These are phyloP conservation scores for Onychostruthus taczanowskii DNA, from an alignment of 2,113 vertebrate genomes.

Conservation along the genomic window DNA sequence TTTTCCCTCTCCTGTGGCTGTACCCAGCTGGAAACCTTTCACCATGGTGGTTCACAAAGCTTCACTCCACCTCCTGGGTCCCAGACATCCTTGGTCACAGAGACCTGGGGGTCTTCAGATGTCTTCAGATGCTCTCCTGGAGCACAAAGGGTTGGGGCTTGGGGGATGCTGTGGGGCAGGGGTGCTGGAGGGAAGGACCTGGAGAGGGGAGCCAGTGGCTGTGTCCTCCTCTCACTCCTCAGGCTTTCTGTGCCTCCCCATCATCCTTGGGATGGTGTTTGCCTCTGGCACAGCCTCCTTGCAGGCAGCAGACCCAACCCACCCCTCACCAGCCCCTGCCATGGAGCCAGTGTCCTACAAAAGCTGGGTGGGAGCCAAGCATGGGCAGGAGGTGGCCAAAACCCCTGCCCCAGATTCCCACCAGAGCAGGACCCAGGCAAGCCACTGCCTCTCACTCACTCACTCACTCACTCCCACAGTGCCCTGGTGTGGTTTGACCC, in stretches of 20 bases:
- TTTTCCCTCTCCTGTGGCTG: not conserved
- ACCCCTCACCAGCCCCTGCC: fast-evolving
- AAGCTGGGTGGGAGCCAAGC: not conserved
- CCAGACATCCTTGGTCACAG: not conserved
- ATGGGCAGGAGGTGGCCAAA: not conserved
- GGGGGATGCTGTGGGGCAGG: not conserved
- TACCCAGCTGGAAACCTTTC: not conserved
- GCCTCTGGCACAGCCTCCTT: not conserved
- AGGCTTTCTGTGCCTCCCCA: not conserved
- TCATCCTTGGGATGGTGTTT: not conserved
- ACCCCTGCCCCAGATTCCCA: not conserved
- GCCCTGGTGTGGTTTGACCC: not conserved
- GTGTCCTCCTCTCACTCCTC: not conserved
- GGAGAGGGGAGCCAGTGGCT: not conserved
- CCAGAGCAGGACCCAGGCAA: not conserved
- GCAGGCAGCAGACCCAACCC: not conserved
- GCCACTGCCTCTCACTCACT: not conserved
- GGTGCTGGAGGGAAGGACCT: not conserved
- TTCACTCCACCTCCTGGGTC: not conserved
- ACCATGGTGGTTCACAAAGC: not conserved
- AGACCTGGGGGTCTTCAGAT: not conserved
- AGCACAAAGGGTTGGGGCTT: not conserved
- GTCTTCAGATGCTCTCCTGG: not conserved
- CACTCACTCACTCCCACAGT: fast-evolving
- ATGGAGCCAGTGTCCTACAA: not conserved